A percentile compares a stretch with the other conserved stretches of the same genome.
These are phyloP conservation scores for Passer domesticus DNA, from an alignment of 2,113 vertebrate species.

Conservation along the genomic window DNA sequence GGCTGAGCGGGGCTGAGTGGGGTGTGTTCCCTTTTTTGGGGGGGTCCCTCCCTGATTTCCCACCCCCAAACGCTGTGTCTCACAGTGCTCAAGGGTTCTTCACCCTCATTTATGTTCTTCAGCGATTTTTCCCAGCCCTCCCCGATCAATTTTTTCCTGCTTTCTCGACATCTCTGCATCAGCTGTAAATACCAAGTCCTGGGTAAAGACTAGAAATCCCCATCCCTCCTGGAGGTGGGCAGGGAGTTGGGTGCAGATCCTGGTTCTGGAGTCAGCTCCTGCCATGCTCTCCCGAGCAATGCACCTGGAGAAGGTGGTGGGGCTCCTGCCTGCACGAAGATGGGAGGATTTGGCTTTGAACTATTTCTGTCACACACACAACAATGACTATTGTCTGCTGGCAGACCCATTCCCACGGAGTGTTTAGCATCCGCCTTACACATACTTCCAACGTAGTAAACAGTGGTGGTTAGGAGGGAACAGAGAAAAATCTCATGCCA, in stretches of 20 bases:
- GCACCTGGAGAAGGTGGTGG: neutral
- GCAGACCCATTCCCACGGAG: neutral
- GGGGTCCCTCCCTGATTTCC: neutral
- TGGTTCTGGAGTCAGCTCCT: neutral
- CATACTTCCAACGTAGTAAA: neutral
- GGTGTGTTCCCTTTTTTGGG: neutral
- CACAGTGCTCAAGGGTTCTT: accelerated
- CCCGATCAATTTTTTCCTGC: neutral
- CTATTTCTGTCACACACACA: neutral
- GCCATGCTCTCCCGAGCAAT: accelerated
- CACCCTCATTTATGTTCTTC: neutral
- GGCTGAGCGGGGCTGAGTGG: neutral
- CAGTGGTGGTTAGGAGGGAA: neutral
- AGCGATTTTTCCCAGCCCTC: accelerated
- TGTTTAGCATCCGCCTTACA: neutral
- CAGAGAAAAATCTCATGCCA: neutral
- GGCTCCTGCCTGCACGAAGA: neutral
- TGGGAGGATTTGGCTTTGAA: neutral
- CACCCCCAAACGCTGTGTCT: accelerated
- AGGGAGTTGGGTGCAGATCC: accelerated
- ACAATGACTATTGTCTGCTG: neutral
- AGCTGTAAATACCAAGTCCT: neutral
- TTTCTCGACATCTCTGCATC: neutral
- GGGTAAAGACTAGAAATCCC: neutral
- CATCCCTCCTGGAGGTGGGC: neutral